Conservation (phyloP, 1,140 invertebrate genomes). For the Oreohelix idahoensis region DNA sequence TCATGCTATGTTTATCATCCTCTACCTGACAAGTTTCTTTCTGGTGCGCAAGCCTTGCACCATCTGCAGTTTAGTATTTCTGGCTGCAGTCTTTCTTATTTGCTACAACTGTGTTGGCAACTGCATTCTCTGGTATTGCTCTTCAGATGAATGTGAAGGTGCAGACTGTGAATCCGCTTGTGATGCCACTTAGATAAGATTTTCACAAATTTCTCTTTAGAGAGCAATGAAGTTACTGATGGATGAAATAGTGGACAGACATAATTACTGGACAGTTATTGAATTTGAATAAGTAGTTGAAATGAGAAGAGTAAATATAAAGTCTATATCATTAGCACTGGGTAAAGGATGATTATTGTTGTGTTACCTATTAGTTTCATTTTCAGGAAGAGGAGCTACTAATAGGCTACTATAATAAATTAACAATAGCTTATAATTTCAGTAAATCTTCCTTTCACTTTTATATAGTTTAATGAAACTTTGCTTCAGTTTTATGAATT, state of each 20-base stretch:
- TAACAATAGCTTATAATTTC: no score
- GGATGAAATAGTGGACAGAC: background rate
- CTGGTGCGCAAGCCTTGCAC: slow-evolving; percentile 96
- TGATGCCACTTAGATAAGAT: background rate
- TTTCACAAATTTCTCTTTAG: background rate
- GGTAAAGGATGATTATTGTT: background rate
- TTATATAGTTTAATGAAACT: no score
- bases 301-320: background rate
- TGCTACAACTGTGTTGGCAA: slow-evolving; percentile 96
- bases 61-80: slow-evolving; percentile 93
- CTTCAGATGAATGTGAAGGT: slow-evolving; percentile 56
- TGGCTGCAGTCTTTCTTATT: slow-evolving; percentile 91
- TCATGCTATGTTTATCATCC: slow-evolving; percentile 95
- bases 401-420: no score
- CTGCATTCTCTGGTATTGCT: slow-evolving; percentile 87
- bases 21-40: slow-evolving; percentile 91
- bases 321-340: background rate
- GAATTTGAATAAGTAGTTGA: background rate
- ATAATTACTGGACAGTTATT: background rate
- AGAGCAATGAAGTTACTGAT: background rate
- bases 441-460: no score
- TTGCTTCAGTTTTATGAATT: no score
- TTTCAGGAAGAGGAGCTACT: no score
- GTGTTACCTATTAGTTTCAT: background rate
- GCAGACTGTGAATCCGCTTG: slow-evolving; percentile 47